Base-by-base conservation (phyloP, 2,113 vertebrate genomes). In the Maccullochella peelii region DNA sequence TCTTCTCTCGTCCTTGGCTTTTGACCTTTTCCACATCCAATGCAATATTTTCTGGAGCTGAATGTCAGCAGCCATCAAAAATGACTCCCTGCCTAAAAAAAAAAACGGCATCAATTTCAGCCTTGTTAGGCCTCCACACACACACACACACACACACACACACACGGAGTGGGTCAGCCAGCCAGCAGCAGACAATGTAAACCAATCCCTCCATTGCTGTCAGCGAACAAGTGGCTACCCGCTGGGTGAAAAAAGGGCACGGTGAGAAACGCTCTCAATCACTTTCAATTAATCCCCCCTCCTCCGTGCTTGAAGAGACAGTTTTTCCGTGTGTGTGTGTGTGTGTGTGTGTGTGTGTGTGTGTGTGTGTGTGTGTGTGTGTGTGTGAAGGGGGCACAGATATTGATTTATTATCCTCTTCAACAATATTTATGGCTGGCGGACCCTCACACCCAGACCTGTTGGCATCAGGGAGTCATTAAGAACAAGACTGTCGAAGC, bases 181-280 rank as follows among this genome's bases (percentile, higher is more conserved):
- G 63, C 75, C 85, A 58, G 47, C 69, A 58, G 84, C 83, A 77
- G 76, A 90, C 89, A 87, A 77, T 85, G 90, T 91, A 91, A 94
- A 91, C 88, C 91, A 82, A 92, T 91, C 92, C 88, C 70, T 92
- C 87, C 91, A 89, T 92, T 93, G 94, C 95, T 95, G 95, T 96
- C 95, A 96, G 91, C 20, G 92, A 58, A 57, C 91, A 96, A 95
- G 94, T 94, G 94, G 85, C 92, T 82, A 88, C 95, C 95, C 90
- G 93, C 95, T 92, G 95, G 91, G 94, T 91, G 91, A 91, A 94
- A 93, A 94, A 96, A 96, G 93, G 94, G 90, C 90, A 92, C 83
- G 87, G 93, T 85, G 93, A 94, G 92, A 95, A 95, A 63, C 11
- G 83, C 85, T 88, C 89, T 95, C 91, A 91, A 94, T 95, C 95